phyloP scores from a whole-genome alignment of 1,140 invertebrate genomes.

The Nylanderia fulva region DNA sequence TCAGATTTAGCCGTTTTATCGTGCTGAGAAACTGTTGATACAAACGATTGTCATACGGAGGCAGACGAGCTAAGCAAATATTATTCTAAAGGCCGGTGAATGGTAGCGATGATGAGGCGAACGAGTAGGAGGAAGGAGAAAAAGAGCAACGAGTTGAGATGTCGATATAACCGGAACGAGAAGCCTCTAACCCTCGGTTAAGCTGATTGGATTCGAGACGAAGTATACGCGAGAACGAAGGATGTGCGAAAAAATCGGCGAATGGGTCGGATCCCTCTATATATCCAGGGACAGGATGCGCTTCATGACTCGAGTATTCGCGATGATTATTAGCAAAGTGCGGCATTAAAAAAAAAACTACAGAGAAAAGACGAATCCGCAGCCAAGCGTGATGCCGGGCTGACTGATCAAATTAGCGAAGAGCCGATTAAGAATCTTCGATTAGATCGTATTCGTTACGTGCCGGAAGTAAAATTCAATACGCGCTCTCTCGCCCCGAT shows the following conservation, averaged over 20 bases:
- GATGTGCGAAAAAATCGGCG: constrained; percentile 33
- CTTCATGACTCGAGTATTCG: not conserved
- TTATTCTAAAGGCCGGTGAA: constrained; percentile 54
- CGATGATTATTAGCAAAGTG: constrained; percentile 53
- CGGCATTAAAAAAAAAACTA: constrained; percentile 15
- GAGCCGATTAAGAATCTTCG: constrained; percentile 40
- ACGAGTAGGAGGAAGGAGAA: constrained; percentile 41
- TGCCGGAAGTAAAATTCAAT: constrained; percentile 54
- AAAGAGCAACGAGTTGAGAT: constrained; percentile 42
- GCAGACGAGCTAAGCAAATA: constrained; percentile 61
- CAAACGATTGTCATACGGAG: constrained; percentile 64
- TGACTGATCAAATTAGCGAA: constrained; percentile 66
- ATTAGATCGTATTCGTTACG: not conserved
- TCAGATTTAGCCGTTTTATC: constrained; percentile 44
- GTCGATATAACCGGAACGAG: constrained; percentile 44
- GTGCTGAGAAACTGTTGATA: constrained; percentile 57
- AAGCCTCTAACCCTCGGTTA: constrained; percentile 34
- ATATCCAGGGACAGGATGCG: not conserved
- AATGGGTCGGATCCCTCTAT: constrained; percentile 17
- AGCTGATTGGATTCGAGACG: constrained; percentile 58
- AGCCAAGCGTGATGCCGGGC: constrained; percentile 53
- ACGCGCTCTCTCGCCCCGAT: not conserved
- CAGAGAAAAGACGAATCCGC: constrained; percentile 44
- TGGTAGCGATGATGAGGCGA: constrained; percentile 61
- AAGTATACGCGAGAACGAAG: not conserved